Evolutionary conservation across 2,797 vertebrate genomes (phyloP), one percentile per base, ranked within the genome.

Genomic region (Tenualosa thibaudeaui): DNA sequence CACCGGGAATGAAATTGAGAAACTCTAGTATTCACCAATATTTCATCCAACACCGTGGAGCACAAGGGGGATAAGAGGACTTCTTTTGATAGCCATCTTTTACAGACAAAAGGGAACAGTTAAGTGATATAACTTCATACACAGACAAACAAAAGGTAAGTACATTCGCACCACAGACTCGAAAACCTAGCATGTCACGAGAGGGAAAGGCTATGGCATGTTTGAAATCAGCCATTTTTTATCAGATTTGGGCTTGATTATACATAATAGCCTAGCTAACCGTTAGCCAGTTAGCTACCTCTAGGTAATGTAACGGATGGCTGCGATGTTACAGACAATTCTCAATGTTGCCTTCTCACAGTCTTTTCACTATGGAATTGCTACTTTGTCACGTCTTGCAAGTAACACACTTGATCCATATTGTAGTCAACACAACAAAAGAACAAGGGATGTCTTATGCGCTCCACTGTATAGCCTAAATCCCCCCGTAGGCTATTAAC

Each of bases 71-170:
- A 94, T 93, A 88, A 91, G 90, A 91, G 94, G 93, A 93, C 92
- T 94, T 92, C 93, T 94, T 92, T 90, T 88, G 90, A 94, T 91
- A 95, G 96, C 94, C 94, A 93, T 94, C 94, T 95, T 91, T 88
- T 93, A 90, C 93, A 96, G 95, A 96, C 95, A 96, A 96, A 92
- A 96, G 95, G 95, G 91, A 91, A 93, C 93, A 90, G 92, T 90
- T 93, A 92, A 96, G 92, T 91, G 87, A 75, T 93, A 90, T 91
- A 92, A 88, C 84, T 56, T 84, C 50, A 90, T 87, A 86, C 89
- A 91, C 15, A 78, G 71, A n/a, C 71, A 46, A 78, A 78, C 71
- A 40, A 40, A 78, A 17, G 71, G 71, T 78, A 78, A 78, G 71
- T 8, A 78, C 40, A 78, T 22, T 78, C 40, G 40, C 71, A 46